These are phyloP conservation scores for Crenuchus spilurus DNA, from an alignment of 2,797 vertebrate genomes.

Conservation along the genomic window DNA sequence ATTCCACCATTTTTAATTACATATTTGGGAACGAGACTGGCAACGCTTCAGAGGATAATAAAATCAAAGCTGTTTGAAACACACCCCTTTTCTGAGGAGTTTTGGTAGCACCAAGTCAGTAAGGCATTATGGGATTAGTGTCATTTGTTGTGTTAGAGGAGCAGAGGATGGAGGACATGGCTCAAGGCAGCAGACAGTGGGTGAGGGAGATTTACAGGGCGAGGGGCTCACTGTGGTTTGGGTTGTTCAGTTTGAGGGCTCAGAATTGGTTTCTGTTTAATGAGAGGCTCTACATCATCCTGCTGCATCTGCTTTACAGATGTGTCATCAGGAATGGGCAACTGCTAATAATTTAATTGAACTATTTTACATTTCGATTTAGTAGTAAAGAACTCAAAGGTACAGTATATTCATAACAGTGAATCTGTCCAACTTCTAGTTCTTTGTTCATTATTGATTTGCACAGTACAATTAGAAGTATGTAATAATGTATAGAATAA, in stretches of 20 bases:
- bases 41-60: constrained; percentile 58
- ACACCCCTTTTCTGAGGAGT: not conserved
- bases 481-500: too few species aligned
- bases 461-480: too few species aligned
- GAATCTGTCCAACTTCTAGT: too few species aligned
- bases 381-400: not conserved
- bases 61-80: constrained; percentile 59
- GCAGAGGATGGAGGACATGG: constrained; percentile 24
- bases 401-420: not conserved
- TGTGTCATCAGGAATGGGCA: constrained; percentile 49
- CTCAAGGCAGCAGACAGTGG: not conserved
- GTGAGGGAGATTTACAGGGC: not conserved
- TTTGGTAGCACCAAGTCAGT: not conserved
- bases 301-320: constrained; percentile 20
- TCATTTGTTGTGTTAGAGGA: constrained; percentile 6
- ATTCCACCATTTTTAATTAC: constrained; percentile 73
- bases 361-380: not conserved
- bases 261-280: not conserved
- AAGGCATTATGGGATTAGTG: not conserved
- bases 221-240: not conserved
- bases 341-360: constrained; percentile 2
- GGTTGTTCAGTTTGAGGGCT: not conserved
- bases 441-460: too few species aligned
- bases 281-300: not conserved
- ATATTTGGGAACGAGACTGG: constrained; percentile 65